Percentiles rank a stretch among this genome's conserved stretches.
These are phyloP conservation scores for Bos javanicus DNA, from an alignment of 2,113 vertebrate species.

Conservation along the genomic window DNA sequence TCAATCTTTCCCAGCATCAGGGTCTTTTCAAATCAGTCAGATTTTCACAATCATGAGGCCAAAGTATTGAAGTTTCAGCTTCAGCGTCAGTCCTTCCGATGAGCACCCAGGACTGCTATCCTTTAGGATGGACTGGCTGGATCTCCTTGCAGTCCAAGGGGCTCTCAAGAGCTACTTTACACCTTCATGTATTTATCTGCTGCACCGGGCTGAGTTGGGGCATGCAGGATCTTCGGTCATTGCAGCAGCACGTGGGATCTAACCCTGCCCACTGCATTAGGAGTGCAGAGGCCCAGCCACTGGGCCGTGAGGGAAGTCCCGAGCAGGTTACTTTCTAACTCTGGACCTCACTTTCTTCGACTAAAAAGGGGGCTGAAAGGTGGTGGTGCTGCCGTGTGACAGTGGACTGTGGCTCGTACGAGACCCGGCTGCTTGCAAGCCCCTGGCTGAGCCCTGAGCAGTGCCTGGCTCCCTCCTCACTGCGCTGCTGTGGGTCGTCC, in stretches of 20 bases:
- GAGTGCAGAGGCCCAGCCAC: not conserved
- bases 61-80: not conserved
- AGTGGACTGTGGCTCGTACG: fast-evolving
- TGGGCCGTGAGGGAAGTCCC: not conserved
- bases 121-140: not conserved
- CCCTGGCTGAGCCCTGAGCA: fast-evolving
- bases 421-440: not conserved
- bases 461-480: not conserved
- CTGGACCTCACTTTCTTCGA: not conserved
- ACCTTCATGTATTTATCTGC: not conserved
- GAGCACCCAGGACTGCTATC: not conserved
- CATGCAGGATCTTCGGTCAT: fast-evolving
- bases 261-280: not conserved
- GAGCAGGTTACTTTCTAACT: not conserved
- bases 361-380: not conserved
- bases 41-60: not conserved
- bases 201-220: not conserved
- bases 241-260: not conserved
- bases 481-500: fast-evolving
- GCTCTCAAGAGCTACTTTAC: not conserved
- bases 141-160: not conserved
- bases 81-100: not conserved
- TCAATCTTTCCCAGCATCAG: not conserved
- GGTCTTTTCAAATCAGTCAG: not conserved
- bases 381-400: not conserved